Evolutionary conservation across 1,140 invertebrate genomes (phyloP).

Genomic region (Hestina assimilis): DNA sequence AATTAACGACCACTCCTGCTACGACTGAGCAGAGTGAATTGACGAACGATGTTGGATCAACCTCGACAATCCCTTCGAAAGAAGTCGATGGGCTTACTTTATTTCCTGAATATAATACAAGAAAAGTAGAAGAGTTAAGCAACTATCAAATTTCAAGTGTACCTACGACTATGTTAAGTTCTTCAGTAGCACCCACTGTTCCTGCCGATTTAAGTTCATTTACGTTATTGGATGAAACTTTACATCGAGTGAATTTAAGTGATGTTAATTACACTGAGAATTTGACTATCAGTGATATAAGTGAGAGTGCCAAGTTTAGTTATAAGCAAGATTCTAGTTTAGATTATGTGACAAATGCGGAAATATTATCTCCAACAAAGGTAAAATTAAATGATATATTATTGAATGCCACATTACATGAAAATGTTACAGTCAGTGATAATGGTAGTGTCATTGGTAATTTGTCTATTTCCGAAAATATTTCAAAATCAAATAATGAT

Average conservation of each 20-base stretch:
- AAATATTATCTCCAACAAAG: background rate
- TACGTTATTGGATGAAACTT: background rate
- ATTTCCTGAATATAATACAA: background rate
- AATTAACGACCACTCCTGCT: conserved; percentile 38
- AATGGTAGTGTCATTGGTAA: too few species aligned
- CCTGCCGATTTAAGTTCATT: background rate
- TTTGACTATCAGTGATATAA: background rate
- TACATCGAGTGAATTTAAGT: background rate
- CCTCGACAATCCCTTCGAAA: background rate
- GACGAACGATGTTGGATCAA: conserved; percentile 11
- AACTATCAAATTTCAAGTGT: background rate
- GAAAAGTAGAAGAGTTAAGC: background rate
- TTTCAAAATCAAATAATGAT: too few species aligned
- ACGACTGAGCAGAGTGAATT: conserved; percentile 19
- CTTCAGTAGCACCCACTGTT: background rate
- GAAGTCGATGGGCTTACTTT: conserved; percentile 8
- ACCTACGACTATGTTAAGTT: background rate
- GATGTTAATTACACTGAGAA: background rate
- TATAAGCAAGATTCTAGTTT: background rate
- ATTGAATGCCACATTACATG: background rate
- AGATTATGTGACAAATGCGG: background rate
- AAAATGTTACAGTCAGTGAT: too few species aligned
- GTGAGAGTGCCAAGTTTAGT: background rate
- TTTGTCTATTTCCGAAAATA: background rate
- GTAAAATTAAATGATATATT: background rate